These are phyloP conservation scores for Darwinula stevensoni DNA, from an alignment of 2,888 invertebrate species.

Conservation along the genomic window DNA sequence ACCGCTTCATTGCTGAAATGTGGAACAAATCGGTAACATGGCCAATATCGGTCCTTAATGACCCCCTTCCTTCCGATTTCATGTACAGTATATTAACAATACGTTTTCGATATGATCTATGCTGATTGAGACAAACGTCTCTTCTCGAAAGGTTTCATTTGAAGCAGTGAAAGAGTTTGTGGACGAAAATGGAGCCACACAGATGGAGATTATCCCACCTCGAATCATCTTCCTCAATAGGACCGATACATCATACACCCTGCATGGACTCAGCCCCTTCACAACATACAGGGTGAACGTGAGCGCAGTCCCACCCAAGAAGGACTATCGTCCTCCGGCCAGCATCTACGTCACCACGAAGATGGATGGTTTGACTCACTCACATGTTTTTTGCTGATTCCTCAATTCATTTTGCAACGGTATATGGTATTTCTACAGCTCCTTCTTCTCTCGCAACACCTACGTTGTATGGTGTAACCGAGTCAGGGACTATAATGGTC, in stretches of 20 bases:
- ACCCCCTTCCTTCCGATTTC: too few species aligned
- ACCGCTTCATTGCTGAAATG: too few species aligned
- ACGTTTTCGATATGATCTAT: too few species aligned
- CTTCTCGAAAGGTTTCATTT: slow-evolving; percentile 35
- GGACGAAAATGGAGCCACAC: slow-evolving; percentile 71
- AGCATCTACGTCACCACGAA: slow-evolving; percentile 81
- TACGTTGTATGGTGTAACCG: slow-evolving; percentile 60
- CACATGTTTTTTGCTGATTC: too few species aligned
- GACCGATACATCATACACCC: slow-evolving; percentile 35
- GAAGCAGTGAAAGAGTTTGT: slow-evolving; percentile 79
- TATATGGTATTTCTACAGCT: too few species aligned
- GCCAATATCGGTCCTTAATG: too few species aligned
- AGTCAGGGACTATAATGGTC: slow-evolving; percentile 24
- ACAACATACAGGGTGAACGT: slow-evolving; percentile 83
- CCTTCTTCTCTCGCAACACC: slow-evolving; percentile 33
- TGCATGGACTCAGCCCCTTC: slow-evolving; percentile 66
- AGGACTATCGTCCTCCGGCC: slow-evolving; percentile 54
- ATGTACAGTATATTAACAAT: too few species aligned
- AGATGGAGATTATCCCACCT: slow-evolving; percentile 42
- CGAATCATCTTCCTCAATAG: slow-evolving; percentile 21
- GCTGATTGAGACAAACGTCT: too few species aligned
- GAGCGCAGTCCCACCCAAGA: slow-evolving; percentile 51
- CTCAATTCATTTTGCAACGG: too few species aligned
- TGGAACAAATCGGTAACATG: too few species aligned
- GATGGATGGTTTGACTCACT: slow-evolving; percentile 55